phyloP scores from a whole-genome alignment of 1,140 invertebrate species.

The Solen grandis region DNA sequence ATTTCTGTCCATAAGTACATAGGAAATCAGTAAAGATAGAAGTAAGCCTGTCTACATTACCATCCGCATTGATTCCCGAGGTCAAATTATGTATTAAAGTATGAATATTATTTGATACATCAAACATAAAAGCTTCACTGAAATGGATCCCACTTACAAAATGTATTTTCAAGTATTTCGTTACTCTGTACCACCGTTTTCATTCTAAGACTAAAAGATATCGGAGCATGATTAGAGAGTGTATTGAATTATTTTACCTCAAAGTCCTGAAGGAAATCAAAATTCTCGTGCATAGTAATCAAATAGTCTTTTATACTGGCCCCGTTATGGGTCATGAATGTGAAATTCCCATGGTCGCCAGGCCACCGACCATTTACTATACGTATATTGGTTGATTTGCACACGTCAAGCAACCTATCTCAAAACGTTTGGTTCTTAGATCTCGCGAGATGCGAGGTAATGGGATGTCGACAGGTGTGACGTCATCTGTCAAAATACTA shows the following conservation, averaged over 20 bases:
- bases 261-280: background rate
- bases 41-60: no score
- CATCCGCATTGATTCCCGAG: no score
- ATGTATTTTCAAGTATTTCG: no score
- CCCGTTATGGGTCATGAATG: slow-evolving; percentile 24
- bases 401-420: slow-evolving; percentile 14
- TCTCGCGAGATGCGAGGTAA: background rate
- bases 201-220: background rate
- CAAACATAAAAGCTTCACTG: background rate
- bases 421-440: background rate
- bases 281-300: slow-evolving; percentile 3
- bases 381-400: slow-evolving; percentile 13
- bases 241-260: slow-evolving; percentile 7
- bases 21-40: background rate
- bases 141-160: no score
- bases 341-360: background rate
- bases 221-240: slow-evolving; percentile 14
- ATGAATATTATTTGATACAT: no score
- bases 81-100: no score
- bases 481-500: background rate
- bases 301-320: slow-evolving; percentile 2
- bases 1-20: background rate
- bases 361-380: slow-evolving; percentile 21
- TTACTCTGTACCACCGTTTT: no score
- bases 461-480: background rate